Evolutionary conservation across 2,888 invertebrate genomes (phyloP), one percentile per base, ranked within the genome.

Genomic region (Alloplasta piceator): DNA sequence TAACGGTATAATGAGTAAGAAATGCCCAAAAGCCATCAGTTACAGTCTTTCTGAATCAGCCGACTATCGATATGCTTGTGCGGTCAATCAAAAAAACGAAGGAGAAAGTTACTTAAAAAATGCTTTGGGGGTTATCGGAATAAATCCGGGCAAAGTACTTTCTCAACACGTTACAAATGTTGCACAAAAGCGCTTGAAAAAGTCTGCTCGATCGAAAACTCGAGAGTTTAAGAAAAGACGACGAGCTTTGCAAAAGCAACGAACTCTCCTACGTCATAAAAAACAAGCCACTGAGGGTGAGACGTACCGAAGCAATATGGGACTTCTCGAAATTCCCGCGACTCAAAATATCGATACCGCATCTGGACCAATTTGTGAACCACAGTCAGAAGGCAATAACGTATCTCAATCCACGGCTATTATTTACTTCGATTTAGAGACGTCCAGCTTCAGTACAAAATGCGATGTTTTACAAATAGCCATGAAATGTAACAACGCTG

Each of bases 131-230:
- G 1, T 26, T 26, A 26, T 26, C 26, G 26, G 3, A 3, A 26
- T 26, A 26, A 26, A 26, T 52, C 10, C 60, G 75, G 50, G 46
- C 61, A 50, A 14, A 55, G 10, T 82, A 86, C 52, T 60, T 84
- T 84, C 67, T 61, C 82, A 6, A 14, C 73, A 7, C 84, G 84
- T 61, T 84, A 77, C 26, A 14, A 72, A 5, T 78, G 73, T 12
- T 68, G 64, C 41, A 76, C 83, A 1, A 81, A 83, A 41, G 80
- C 79, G 0, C 84, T 84, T 84, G 84, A 85, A 26, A 3, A 26
- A 26, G 3, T 26, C 26, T 26, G 26, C 3, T 26, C 26, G 26
- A 26, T 26, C 26, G 26, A 26, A 26, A 26, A 26, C 1, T 26
- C 26, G 26, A 3, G 1, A 1, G 3, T 26, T 26, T 26, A 26